These are phyloP conservation scores for Eremophila alpestris DNA, from an alignment of 2,797 vertebrate species.

Conservation along the genomic window DNA sequence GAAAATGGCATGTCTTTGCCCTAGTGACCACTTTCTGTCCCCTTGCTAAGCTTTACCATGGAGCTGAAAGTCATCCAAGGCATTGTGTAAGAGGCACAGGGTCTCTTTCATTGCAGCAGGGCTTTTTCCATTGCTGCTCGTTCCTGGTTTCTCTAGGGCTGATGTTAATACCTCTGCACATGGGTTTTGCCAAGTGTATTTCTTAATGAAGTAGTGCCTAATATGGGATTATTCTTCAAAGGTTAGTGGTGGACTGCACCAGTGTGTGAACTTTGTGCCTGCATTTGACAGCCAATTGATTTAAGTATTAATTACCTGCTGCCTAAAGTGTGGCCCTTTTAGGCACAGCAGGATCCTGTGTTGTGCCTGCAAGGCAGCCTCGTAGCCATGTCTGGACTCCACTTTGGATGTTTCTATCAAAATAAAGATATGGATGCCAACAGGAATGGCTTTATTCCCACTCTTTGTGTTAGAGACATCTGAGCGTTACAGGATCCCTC, in stretches of 20 bases:
- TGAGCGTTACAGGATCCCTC: conserved; percentile 38
- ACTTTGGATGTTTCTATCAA: conserved; percentile 65
- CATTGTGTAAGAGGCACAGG: background rate
- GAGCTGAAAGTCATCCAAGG: background rate
- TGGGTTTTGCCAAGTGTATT: conserved; percentile 35
- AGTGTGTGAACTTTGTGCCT: conserved; percentile 80
- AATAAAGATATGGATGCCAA: conserved; percentile 63
- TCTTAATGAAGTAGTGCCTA: conserved; percentile 73
- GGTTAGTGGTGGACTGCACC: conserved; percentile 72
- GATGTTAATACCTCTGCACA: background rate
- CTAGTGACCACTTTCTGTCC: background rate
- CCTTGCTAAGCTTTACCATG: background rate
- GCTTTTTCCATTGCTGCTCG: background rate
- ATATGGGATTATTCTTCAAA: conserved; percentile 75
- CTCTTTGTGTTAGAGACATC: conserved; percentile 50
- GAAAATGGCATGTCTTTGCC: background rate
- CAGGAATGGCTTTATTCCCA: conserved; percentile 16
- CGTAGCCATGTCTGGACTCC: conserved; percentile 25
- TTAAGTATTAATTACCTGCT: conserved; percentile 85
- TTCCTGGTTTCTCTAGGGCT: conserved; percentile 1
- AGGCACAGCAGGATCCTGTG: conserved; percentile 71
- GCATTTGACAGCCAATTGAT: conserved; percentile 79
- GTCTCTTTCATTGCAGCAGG: fast-evolving
- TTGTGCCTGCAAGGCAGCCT: background rate
- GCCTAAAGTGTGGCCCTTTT: conserved; percentile 69